Conservation (phyloP, 2,113 vertebrate species). For the Campylorhamphus procurvoides region DNA sequence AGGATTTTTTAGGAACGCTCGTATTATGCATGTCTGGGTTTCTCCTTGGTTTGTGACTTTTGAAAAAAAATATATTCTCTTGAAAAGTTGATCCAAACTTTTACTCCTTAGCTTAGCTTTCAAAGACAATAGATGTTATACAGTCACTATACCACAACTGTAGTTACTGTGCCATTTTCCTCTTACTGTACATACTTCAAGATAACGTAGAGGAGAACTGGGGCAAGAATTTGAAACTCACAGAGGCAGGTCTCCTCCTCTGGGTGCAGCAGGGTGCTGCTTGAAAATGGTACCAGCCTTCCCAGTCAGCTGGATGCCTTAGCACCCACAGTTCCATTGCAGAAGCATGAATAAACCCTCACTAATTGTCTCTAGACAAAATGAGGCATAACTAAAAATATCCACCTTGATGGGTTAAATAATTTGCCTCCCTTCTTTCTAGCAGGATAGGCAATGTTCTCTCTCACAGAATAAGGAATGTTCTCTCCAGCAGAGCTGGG, state of each 20-base stretch:
- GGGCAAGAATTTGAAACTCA: background rate
- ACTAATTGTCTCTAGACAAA: background rate
- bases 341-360: background rate
- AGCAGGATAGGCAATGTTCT: slow-evolving; percentile 6
- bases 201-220: background rate
- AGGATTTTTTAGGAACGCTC: background rate
- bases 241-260: background rate
- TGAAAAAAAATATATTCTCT: background rate
- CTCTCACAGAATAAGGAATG: background rate
- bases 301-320: background rate
- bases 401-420: slow-evolving; percentile 1
- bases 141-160: background rate
- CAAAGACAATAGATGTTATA: background rate
- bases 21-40: background rate
- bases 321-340: background rate
- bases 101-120: background rate
- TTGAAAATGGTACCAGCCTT: background rate
- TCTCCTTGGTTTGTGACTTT: background rate
- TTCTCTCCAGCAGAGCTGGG: background rate
- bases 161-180: background rate
- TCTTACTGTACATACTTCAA: background rate
- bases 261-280: background rate
- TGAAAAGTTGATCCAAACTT: background rate
- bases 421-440: background rate
- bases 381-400: slow-evolving; percentile 30